Conservation (phyloP, 2,113 vertebrate species). For the Kobus ellipsiprymnus region DNA sequence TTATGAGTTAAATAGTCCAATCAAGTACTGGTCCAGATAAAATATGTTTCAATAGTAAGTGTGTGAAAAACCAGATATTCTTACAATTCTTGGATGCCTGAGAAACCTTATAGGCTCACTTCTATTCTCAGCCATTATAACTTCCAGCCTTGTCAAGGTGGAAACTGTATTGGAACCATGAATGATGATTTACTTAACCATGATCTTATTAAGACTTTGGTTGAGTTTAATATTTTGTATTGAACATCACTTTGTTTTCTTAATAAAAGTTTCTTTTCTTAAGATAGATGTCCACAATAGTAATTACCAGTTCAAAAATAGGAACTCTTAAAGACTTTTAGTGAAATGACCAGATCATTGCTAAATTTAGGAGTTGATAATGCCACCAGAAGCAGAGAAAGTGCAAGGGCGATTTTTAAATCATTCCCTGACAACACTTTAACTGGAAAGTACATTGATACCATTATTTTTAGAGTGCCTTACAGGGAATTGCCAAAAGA, state of each 20-base stretch:
- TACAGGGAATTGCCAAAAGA: background rate
- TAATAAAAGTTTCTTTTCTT: background rate
- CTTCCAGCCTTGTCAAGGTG: background rate
- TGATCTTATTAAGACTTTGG: background rate
- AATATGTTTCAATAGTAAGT: background rate
- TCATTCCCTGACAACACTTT: background rate
- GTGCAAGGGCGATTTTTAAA: background rate
- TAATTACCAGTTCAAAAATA: background rate
- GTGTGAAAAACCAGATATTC: background rate
- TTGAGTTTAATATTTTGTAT: conserved; percentile 9
- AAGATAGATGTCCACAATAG: background rate
- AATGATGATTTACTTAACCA: background rate
- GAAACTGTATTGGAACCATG: background rate
- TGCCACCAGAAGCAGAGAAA: background rate
- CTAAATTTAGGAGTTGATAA: background rate
- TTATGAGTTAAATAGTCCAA: background rate
- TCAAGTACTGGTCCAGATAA: background rate
- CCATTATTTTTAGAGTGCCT: background rate
- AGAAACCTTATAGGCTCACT: background rate
- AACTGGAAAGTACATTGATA: background rate
- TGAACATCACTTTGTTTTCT: background rate
- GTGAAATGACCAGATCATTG: background rate
- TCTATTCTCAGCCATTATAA: background rate
- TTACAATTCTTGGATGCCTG: background rate
- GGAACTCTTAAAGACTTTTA: background rate